Percentiles rank a stretch among this genome's conserved stretches.
These are phyloP conservation scores for Gerosis bhagava DNA, from an alignment of 2,888 invertebrate species.

Conservation along the genomic window DNA sequence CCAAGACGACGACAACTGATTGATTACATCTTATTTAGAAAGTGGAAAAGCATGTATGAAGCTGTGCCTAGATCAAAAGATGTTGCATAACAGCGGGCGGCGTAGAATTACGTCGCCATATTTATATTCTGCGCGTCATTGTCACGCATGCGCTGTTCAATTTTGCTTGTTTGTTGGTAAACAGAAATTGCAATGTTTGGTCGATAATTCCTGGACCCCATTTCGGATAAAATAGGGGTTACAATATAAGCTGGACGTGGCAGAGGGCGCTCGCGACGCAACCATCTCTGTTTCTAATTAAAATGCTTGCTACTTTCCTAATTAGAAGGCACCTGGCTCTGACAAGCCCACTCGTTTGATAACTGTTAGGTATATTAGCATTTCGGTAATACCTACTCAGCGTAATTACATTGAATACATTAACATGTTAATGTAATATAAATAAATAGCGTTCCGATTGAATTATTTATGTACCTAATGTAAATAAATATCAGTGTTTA, in stretches of 20 bases:
- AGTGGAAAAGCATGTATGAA: background rate
- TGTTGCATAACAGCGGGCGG: constrained; percentile 66
- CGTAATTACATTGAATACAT: background rate
- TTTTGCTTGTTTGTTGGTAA: constrained; percentile 40
- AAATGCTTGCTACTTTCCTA: constrained; percentile 10
- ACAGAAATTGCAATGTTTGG: constrained; percentile 43
- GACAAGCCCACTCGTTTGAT: too few species aligned
- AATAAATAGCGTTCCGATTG: background rate
- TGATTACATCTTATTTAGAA: background rate
- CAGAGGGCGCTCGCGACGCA: constrained; percentile 20
- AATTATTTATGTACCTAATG: background rate
- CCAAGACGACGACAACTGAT: background rate
- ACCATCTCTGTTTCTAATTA: constrained; percentile 10
- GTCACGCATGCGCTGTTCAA: constrained; percentile 44
- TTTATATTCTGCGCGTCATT: constrained; percentile 37
- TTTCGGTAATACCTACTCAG: background rate
- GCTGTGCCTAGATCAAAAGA: constrained; percentile 56
- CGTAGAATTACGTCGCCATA: constrained; percentile 49
- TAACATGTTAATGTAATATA: too few species aligned
- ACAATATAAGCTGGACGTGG: constrained; percentile 17
- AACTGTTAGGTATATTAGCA: background rate
- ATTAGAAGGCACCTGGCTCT: constrained; percentile 15
- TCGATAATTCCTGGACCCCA: constrained; percentile 38
- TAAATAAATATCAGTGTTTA: background rate
- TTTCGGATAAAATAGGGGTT: constrained; percentile 22